Evolutionary conservation across 2,797 vertebrate species (phyloP), one percentile per base, ranked within the genome.

Genomic region (Steatocranus sp.): DNA sequence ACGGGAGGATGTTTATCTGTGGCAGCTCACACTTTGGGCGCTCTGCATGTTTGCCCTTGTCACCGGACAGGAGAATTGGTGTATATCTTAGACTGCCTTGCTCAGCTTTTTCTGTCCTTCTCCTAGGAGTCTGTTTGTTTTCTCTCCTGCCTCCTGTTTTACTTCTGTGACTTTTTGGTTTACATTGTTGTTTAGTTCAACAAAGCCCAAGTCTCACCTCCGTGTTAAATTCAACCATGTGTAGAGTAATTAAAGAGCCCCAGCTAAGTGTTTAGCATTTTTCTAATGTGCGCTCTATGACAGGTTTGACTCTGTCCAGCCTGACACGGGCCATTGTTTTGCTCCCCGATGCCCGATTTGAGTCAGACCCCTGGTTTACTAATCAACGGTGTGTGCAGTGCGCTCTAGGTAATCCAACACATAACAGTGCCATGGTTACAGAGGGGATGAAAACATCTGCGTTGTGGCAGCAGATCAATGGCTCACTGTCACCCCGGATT

Each of bases 1-100:
- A 93, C 94, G 88, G 95, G 95, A 95, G 96, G 96, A 96, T 95
- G 95, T 97, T 97, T 98, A 97, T 97, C 96, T 96, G 93, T 95
- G 93, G 94, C 96, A 94, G 94, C 95, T 96, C 94, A 96, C 94
- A 95, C 95, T 95, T 86, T 85, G 89, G 93, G 94, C 85, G 90
- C 95, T 80, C 95, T 79, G 93, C 92, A 87, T 95, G 95, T 96
- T 96, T 96, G 95, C 94, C 96, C 95, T 96, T 96, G 96, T 95
- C 94, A 92, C 91, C 79, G 92, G 94, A 93, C 93, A 86, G 83
- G 78, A 68, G 90, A 86, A 88, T 86, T 54, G 66, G 82, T 90
- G 58, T 89, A 82, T 81, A 32, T 77, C 73, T 83, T 74, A 76
- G 80, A 48, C 63, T 61, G 75, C 11, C 73, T 83, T 32, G 18